Base-by-base conservation (phyloP, 2,797 vertebrate species). In the Gephyroberyx darwinii region DNA sequence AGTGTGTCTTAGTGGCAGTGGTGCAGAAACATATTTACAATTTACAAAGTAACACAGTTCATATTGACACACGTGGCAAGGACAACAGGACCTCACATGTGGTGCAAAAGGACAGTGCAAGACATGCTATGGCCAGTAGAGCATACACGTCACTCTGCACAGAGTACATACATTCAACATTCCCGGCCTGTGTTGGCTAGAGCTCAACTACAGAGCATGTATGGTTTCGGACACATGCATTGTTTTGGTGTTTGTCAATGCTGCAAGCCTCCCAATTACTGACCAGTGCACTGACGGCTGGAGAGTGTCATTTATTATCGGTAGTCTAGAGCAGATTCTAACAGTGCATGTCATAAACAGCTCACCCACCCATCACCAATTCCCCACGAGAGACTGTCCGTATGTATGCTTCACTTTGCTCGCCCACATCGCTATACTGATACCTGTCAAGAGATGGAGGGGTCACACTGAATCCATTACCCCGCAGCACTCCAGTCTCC, bases 301-400 rank as follows among this genome's bases (percentile, higher is more conserved):
- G 35, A 51, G 22, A 26, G 20, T 54, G 69, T 75, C 51, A 74
- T 89, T 84, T 78, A 80, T 81, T 82, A 77, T 78, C 72, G 41
- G 52, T 51, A 54, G 54, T 61, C 22, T 47, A 30, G 5, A 26
- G 78, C 57, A n/a, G 17, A 68, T 50, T 62, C 20, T 19, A 69
- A 81, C 70, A 81, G 66, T 67, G 50, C 20, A 54, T 37, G 70
- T 69, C 58, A 71, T 55, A 77, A 63, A 61, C 53, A 43, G 55
- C 64, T 69, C 41, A 17, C 17, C 31, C 17, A 58, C 35, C 60
- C 45, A 14, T 69, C 50, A 65, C 30, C 5, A 0, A 3, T 48
- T 63, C 50, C 77, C 67, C 54, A 43, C 17, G 73, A 69, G 65
- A 71, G 13, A 57, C 37, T 26, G 26, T 20, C 56, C 35, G 69